phyloP scores from a whole-genome alignment of 2,113 vertebrate genomes.

The Prinia subflava region DNA sequence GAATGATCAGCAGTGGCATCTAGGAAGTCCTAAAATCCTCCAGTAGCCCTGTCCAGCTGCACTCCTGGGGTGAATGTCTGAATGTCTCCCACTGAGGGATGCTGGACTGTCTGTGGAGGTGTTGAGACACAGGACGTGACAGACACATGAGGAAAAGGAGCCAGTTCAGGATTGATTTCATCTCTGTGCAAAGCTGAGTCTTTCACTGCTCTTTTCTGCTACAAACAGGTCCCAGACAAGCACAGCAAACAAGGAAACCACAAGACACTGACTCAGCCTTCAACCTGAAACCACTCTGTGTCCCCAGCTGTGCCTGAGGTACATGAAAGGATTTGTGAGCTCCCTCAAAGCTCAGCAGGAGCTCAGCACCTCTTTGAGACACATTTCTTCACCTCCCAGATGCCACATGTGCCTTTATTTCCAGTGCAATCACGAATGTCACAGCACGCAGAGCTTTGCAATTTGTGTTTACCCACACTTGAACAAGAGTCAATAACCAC shows the following conservation, averaged over 20 bases:
- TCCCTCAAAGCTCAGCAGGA: not conserved
- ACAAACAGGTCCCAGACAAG: not conserved
- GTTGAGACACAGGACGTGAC: not conserved
- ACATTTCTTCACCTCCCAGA: not conserved
- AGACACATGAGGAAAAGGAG: not conserved
- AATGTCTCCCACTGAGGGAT: not conserved
- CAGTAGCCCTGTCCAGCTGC: not conserved
- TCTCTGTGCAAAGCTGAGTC: not conserved
- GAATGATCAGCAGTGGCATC: not conserved
- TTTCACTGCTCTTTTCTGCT: not conserved
- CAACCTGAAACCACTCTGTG: not conserved
- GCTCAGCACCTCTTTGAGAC: not conserved
- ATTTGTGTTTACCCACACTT: not conserved
- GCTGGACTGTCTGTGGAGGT: not conserved
- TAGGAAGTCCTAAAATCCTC: not conserved
- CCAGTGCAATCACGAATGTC: not conserved
- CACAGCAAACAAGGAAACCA: not conserved
- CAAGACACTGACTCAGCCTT: not conserved
- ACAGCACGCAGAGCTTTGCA: not conserved
- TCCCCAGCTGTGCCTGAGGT: not conserved
- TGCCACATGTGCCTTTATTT: not conserved
- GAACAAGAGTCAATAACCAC: not conserved
- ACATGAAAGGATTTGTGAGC: not conserved
- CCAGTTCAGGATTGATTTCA: not conserved
- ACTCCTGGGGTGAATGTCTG: accelerated